Conservation (phyloP, 2,113 vertebrate genomes). For the Cavia porcellus region DNA sequence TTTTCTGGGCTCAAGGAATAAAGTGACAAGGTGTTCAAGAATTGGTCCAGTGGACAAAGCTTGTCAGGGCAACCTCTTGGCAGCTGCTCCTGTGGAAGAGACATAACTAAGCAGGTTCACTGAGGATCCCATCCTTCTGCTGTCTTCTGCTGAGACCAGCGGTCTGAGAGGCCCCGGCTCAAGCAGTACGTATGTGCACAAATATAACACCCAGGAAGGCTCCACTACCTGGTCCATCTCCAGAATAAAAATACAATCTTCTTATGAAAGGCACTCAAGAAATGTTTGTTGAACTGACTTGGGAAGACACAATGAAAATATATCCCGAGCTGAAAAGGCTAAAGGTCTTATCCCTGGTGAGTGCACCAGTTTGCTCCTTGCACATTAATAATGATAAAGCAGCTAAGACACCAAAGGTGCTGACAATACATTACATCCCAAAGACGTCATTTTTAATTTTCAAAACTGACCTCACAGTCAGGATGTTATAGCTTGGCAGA, state of each 20-base stretch:
- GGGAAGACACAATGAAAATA: not conserved
- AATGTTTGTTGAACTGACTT: not conserved
- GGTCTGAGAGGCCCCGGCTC: not conserved
- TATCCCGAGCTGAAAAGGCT: not conserved
- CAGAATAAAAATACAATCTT: not conserved
- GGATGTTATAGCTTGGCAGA: not conserved
- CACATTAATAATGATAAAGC: not conserved
- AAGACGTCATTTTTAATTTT: not conserved
- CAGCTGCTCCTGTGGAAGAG: constrained; percentile 90
- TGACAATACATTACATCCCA: not conserved
- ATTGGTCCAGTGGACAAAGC: constrained; percentile 94
- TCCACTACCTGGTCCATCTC: not conserved
- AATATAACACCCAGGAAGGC: not conserved
- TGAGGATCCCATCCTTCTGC: not conserved
- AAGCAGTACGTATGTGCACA: accelerated
- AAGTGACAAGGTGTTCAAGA: constrained; percentile 89
- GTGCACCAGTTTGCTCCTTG: not conserved
- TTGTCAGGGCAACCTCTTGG: constrained; percentile 91
- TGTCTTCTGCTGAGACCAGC: not conserved
- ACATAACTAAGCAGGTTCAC: not conserved
- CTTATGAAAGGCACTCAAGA: not conserved
- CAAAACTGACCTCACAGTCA: not conserved
- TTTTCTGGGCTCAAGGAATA: constrained; percentile 88
- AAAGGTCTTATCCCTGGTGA: not conserved
- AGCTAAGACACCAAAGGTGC: accelerated